These are phyloP conservation scores for Trialeurodes vaporariorum DNA, from an alignment of 1,140 invertebrate species.

Conservation along the genomic window DNA sequence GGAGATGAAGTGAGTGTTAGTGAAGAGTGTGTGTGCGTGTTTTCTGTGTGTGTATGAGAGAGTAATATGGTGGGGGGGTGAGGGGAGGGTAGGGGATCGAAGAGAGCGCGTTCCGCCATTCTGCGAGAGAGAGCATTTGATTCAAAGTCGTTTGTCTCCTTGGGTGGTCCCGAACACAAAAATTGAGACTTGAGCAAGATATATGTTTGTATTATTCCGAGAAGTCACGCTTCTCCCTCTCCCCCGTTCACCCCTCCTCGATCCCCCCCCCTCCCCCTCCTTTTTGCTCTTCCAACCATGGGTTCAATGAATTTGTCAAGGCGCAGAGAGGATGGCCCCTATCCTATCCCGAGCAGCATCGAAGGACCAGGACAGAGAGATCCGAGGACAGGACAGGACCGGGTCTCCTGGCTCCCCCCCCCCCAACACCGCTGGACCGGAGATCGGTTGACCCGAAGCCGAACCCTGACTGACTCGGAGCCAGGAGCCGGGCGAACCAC, in stretches of 20 bases:
- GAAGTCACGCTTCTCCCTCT: not conserved
- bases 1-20: too few relatives aligned
- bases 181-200: not conserved
- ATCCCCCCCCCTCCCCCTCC: not conserved
- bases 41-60: not conserved
- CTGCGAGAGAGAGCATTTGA: not conserved
- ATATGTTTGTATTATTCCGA: not conserved
- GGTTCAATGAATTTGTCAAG: not conserved
- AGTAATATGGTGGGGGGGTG: not conserved
- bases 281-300: not conserved
- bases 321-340: too few relatives aligned
- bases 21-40: not conserved
- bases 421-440: too few relatives aligned
- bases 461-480: too few relatives aligned
- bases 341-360: too few relatives aligned
- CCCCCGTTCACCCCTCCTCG: not conserved
- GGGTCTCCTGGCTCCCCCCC: too few relatives aligned
- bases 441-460: too few relatives aligned
- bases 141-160: not conserved
- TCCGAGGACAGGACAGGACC: too few relatives aligned
- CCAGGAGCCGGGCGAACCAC: too few relatives aligned
- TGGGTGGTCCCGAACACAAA: not conserved
- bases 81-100: not conserved
- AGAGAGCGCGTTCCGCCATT: not conserved
- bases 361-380: too few relatives aligned